Conservation (phyloP, 2,797 vertebrate species). For the Liparis tanakae region DNA sequence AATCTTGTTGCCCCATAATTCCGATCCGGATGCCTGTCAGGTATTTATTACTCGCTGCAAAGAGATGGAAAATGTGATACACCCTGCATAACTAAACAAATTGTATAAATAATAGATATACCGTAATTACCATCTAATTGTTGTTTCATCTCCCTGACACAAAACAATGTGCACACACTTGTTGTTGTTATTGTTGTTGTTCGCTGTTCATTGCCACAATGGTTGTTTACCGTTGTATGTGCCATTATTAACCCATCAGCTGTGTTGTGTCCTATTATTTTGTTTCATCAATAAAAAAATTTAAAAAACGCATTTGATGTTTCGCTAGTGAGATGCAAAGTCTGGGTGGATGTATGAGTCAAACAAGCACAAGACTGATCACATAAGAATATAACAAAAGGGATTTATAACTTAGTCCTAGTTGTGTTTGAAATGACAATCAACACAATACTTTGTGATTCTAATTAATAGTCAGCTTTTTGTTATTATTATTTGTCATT, state of each 20-base stretch:
- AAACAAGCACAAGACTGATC: too few relatives aligned
- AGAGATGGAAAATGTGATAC: constrained; percentile 22
- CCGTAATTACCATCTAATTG: neutral
- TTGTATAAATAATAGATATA: neutral
- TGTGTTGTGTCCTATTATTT: neutral
- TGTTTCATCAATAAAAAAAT: neutral
- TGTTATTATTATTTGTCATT: neutral
- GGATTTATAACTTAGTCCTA: too few relatives aligned
- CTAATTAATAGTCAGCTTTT: too few relatives aligned
- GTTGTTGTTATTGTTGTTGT: too few relatives aligned
- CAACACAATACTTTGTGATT: too few relatives aligned
- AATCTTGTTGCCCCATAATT: accelerated
- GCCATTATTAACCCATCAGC: neutral
- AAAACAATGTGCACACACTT: neutral
- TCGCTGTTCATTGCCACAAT: neutral
- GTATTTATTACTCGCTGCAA: constrained; percentile 49
- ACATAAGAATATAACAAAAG: too few relatives aligned
- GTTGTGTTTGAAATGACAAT: too few relatives aligned
- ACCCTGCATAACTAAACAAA: neutral
- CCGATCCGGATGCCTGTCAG: constrained; percentile 7
- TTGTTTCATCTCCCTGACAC: neutral
- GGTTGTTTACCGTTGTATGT: neutral
- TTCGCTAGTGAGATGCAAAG: neutral
- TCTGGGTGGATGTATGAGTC: too few relatives aligned
- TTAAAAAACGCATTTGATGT: neutral